These are phyloP conservation scores for Lasioglossum morio DNA, from an alignment of 2,888 invertebrate species.

Conservation along the genomic window DNA sequence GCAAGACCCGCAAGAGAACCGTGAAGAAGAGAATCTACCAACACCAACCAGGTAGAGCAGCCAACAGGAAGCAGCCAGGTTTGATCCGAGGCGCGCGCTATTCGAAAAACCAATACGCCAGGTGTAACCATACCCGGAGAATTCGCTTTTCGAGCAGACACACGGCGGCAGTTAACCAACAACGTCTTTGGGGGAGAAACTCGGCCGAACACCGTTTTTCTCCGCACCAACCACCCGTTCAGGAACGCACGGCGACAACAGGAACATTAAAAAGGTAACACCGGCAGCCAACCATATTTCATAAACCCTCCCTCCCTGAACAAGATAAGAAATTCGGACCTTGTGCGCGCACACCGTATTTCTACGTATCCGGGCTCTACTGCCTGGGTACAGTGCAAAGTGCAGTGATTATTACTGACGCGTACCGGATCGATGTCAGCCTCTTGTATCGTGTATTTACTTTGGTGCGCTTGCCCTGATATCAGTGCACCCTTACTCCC, in stretches of 20 bases:
- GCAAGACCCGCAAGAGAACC: slow-evolving; percentile 27
- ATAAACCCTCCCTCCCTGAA: neutral
- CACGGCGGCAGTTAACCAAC: slow-evolving; percentile 68
- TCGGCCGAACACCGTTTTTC: slow-evolving; percentile 53
- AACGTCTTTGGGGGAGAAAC: slow-evolving; percentile 72
- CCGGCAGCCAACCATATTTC: neutral
- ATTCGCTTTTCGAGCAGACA: slow-evolving; percentile 71
- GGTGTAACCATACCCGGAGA: slow-evolving; percentile 40
- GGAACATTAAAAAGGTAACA: slow-evolving; percentile 62
- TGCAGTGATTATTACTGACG: slow-evolving; percentile 76
- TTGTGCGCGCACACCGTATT: slow-evolving; percentile 42
- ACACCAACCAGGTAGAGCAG: slow-evolving; percentile 39
- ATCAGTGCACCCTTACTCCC: slow-evolving; percentile 15
- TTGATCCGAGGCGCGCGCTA: slow-evolving; percentile 67
- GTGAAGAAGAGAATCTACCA: slow-evolving; percentile 39
- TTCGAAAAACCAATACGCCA: slow-evolving; percentile 68
- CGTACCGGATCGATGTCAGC: slow-evolving; percentile 60
- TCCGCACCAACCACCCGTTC: slow-evolving; percentile 73
- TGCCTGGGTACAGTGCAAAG: slow-evolving; percentile 76
- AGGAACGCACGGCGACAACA: slow-evolving; percentile 77
- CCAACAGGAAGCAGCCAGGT: slow-evolving; percentile 44
- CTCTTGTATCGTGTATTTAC: slow-evolving; percentile 57
- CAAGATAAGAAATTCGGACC: neutral
- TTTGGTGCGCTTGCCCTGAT: slow-evolving; percentile 55
- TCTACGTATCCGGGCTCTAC: slow-evolving; percentile 42